Evolutionary conservation across 2,888 invertebrate species (phyloP).

Genomic region (Cephus rjabovi): DNA sequence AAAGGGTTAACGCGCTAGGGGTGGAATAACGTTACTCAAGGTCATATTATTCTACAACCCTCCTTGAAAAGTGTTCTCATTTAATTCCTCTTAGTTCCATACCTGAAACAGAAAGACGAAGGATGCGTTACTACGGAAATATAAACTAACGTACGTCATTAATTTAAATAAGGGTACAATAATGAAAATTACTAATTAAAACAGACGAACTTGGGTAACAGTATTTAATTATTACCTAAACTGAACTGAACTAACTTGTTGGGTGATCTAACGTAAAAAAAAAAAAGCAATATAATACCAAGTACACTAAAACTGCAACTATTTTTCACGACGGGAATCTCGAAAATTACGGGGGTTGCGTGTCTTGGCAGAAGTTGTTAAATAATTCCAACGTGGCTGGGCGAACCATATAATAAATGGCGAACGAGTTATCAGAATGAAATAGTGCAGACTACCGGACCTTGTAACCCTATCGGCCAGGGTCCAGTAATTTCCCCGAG

Average conservation of each 20-base stretch:
- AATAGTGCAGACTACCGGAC: not conserved
- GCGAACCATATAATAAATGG: not conserved
- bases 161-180: not conserved
- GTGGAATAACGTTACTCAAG: constrained; percentile 1
- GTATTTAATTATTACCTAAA: not conserved
- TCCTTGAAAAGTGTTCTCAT: not conserved
- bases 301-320: not conserved
- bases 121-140: not conserved
- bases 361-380: constrained; percentile 1
- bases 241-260: not conserved
- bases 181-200: not conserved
- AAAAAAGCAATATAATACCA: not conserved
- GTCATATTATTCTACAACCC: not conserved
- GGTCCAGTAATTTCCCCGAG: not conserved
- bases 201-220: not conserved
- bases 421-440: not conserved
- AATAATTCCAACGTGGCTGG: not conserved
- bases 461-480: not conserved
- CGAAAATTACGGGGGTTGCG: not conserved
- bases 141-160: not conserved
- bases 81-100: not conserved
- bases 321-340: not conserved
- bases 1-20: not conserved
- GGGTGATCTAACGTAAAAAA: not conserved
- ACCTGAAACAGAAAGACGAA: not conserved